Conservation (phyloP, 2,888 invertebrate species). For the Polyommatus icarus region DNA sequence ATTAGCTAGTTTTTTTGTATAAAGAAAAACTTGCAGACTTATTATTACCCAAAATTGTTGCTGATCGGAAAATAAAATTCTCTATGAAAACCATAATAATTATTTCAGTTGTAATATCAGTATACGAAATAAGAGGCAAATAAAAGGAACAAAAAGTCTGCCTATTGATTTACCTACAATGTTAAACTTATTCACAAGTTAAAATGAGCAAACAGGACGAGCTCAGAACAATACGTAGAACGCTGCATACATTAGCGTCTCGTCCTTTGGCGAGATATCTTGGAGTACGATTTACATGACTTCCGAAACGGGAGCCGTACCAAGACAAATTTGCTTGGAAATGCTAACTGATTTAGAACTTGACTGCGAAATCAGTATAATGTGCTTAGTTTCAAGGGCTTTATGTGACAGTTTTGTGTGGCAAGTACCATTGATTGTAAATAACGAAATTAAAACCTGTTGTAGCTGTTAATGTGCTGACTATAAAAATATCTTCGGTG, state of each 20-base stretch:
- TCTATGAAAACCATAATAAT: too few relatives aligned
- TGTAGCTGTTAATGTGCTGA: too few relatives aligned
- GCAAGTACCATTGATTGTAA: neutral
- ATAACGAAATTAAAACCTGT: neutral
- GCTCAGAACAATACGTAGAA: constrained; percentile 72
- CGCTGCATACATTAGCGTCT: constrained; percentile 78
- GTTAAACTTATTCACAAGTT: constrained; percentile 43
- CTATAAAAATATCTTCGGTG: too few relatives aligned
- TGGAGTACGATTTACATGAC: constrained; percentile 77
- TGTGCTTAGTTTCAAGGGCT: neutral
- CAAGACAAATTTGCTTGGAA: constrained; percentile 40
- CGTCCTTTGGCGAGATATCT: constrained; percentile 77
- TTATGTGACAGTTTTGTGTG: constrained; percentile 3
- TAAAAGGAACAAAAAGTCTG: neutral
- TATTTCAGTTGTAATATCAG: neutral
- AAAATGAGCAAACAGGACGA: constrained; percentile 65
- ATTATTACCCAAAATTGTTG: too few relatives aligned
- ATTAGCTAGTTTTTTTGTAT: too few relatives aligned
- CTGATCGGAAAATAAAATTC: too few relatives aligned
- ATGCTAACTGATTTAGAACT: constrained; percentile 38
- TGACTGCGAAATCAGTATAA: constrained; percentile 17
- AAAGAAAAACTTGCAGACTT: too few relatives aligned
- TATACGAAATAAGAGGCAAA: neutral
- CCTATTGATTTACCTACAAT: constrained; percentile 9
- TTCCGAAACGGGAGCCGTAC: constrained; percentile 70